Evolutionary conservation across 2,797 vertebrate genomes (phyloP), one percentile per base, ranked within the genome.

Genomic region (Poeciliopsis paucimaculata): DNA sequence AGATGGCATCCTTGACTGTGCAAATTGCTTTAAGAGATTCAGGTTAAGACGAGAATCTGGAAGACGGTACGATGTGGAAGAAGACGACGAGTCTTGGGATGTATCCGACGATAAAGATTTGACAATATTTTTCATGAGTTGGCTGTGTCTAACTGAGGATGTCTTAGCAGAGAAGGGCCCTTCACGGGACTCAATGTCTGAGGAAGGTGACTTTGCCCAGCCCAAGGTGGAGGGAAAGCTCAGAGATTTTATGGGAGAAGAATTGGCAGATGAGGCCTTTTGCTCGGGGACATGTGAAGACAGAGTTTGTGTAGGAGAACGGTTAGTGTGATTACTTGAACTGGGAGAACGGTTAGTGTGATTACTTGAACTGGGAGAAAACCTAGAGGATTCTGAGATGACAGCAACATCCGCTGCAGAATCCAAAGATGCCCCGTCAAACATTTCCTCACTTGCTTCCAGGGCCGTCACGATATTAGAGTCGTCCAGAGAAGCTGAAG

Each of bases 61-160:
- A 9, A 95, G 93, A 66, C 96, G 97, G 80, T 94, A 94, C 70
- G 96, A 91, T 3, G 5, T 90, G 87, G 81, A 94, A 92, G 86
- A 84, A 51, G 81, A 75, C 8, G 95, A 94, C 0, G 90, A 75
- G 78, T 98, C 98, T 86, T 97, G 96, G 72, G 97, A 96, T 43
- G 97, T 97, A 86, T 99, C 98, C 0, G 98, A 97, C 76, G 98
- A 99, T 76, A 99, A 93, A 77, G 98, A 99, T 90, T 99, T 99
- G 78, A 99, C 98, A 0, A 99, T 91, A 2, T 90, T 96, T 95
- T 98, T 99, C 97, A 99, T 98, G 79, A 99, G 93, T 80, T 98
- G 97, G 26, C 97, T 95, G 6, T 98, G 97, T 86, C 97, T 95
- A 11, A 94, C 80, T 0, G 97, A 83, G 0, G 96, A 92, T 23